Evolutionary conservation across 35 echinoderm and acorn worm species (phyloP).

Genomic region (Chiridota heheva): DNA sequence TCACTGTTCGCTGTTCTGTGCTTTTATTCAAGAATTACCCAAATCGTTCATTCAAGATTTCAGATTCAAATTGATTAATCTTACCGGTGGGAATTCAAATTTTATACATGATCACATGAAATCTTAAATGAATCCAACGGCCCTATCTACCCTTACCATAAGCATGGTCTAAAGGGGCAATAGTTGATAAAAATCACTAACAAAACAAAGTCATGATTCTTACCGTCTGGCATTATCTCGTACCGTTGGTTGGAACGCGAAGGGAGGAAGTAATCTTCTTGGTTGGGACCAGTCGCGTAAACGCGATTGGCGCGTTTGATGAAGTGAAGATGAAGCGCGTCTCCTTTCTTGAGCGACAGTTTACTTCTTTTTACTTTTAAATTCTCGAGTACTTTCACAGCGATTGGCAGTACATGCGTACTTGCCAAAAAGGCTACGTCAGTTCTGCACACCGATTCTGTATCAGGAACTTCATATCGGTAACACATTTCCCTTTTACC

Average conservation of each 20-base stretch:
- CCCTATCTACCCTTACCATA: too few relatives aligned
- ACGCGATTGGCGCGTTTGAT: not conserved
- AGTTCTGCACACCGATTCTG: too few relatives aligned
- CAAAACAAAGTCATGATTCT: not conserved
- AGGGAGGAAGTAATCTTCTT: constrained; percentile 11
- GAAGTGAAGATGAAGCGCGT: constrained; percentile 15
- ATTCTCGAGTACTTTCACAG: not conserved
- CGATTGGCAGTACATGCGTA: constrained; percentile 15
- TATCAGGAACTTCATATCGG: too few relatives aligned
- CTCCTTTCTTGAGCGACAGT: constrained; percentile 2
- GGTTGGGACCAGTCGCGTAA: not conserved
- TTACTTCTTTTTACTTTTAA: not conserved
- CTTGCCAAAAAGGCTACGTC: too few relatives aligned
- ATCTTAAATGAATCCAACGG: not conserved
- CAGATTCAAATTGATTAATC: not conserved
- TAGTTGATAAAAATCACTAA: not conserved
- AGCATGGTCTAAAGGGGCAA: not conserved
- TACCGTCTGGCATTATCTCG: constrained; percentile 25
- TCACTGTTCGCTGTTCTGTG: too few relatives aligned
- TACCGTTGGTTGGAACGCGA: not conserved
- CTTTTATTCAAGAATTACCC: too few relatives aligned
- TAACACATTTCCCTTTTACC: too few relatives aligned
- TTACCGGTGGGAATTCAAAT: not conserved
- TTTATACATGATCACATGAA: not conserved
- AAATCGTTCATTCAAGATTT: too few relatives aligned